Percentiles rank a stretch among this genome's conserved stretches.
Evolutionary conservation across 2,888 invertebrate species (phyloP).

Genomic region (Cerastis rubricosa): DNA sequence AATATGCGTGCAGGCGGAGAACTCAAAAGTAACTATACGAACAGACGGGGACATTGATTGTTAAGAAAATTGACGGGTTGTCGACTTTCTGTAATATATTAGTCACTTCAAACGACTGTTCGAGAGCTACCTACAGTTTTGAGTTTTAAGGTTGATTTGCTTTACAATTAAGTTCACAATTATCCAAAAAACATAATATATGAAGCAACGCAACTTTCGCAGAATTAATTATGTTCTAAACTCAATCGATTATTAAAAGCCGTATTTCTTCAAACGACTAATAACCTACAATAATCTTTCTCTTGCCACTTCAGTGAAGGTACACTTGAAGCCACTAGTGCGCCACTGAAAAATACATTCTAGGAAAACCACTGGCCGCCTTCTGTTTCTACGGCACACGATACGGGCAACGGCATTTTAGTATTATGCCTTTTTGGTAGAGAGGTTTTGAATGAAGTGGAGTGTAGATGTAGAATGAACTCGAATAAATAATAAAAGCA

Average conservation of each 20-base stretch:
- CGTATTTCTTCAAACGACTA: constrained; percentile 16
- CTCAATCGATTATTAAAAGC: neutral
- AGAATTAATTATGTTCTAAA: neutral
- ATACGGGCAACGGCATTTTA: constrained; percentile 40
- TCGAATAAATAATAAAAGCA: no score
- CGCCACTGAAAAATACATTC: constrained; percentile 59
- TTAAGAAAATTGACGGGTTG: neutral
- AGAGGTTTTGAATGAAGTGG: constrained; percentile 8
- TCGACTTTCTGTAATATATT: neutral
- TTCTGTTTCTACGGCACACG: constrained; percentile 48
- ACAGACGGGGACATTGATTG: neutral
- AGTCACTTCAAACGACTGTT: neutral
- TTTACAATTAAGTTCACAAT: neutral
- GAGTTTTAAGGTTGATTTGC: neutral
- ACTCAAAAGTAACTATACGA: neutral
- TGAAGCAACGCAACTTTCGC: neutral
- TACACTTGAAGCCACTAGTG: constrained; percentile 40
- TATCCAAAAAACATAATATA: neutral
- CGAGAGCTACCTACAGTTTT: neutral
- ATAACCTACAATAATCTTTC: constrained; percentile 27
- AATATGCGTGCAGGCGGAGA: no score
- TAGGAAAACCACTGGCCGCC: constrained; percentile 51
- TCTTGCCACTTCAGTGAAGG: constrained; percentile 33
- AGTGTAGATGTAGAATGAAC: constrained; percentile 1
- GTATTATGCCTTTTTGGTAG: constrained; percentile 5